Evolutionary conservation across 2,113 vertebrate species (phyloP).

Genomic region (Damaliscus lunatus): DNA sequence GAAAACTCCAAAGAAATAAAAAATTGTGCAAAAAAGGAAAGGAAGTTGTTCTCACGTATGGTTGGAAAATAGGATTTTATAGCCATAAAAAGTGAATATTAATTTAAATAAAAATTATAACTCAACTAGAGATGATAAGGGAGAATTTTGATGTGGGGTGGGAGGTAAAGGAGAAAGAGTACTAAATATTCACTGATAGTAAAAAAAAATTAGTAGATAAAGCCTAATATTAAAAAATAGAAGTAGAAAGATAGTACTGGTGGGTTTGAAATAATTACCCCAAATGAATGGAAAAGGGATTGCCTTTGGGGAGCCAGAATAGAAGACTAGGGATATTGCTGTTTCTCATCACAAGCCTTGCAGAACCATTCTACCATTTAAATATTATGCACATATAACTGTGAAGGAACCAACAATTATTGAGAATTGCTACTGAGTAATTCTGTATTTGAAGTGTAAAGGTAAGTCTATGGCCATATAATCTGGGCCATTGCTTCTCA

Average conservation of each 20-base stretch:
- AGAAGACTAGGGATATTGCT: not conserved
- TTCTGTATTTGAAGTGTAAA: not conserved
- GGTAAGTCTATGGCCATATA: not conserved
- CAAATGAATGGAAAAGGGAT: not conserved
- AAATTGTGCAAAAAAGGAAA: not conserved
- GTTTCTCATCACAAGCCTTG: not conserved
- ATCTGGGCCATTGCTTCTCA: not conserved
- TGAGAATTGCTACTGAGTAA: not conserved
- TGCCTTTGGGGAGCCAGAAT: not conserved
- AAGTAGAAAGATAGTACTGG: not conserved
- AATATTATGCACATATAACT: not conserved
- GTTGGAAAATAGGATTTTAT: not conserved
- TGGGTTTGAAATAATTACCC: not conserved
- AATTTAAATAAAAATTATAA: not conserved
- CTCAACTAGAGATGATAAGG: not conserved
- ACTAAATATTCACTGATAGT: not conserved
- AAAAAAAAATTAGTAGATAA: not conserved
- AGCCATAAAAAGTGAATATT: not conserved
- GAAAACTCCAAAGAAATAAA: not conserved
- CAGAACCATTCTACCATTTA: not conserved
- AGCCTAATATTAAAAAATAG: not conserved
- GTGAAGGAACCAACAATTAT: not conserved
- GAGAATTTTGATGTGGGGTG: not conserved
- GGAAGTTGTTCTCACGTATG: not conserved
- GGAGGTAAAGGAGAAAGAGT: not conserved